A percentile compares a stretch with the other conserved stretches of the same genome.
Conservation (phyloP, 1,140 invertebrate species). For the Sycophaga agraensis region DNA sequence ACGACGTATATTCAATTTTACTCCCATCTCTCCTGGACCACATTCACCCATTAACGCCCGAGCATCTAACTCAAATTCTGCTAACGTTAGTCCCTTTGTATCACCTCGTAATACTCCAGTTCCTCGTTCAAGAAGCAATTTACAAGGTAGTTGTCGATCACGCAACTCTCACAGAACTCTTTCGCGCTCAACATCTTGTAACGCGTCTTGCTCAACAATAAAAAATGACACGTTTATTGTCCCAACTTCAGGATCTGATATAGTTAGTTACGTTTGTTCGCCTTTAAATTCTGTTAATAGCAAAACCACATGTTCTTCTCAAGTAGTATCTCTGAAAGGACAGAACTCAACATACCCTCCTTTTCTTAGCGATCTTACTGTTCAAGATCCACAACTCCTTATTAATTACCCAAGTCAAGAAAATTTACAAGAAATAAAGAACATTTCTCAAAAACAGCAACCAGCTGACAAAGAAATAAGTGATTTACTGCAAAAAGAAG, state of each 20-base stretch:
- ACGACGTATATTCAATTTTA: slow-evolving; percentile 79
- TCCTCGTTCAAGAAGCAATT: slow-evolving; percentile 58
- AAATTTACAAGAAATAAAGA: slow-evolving; percentile 52
- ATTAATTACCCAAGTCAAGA: slow-evolving; percentile 57
- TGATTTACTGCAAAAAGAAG: slow-evolving; percentile 42
- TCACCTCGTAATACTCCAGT: slow-evolving; percentile 78
- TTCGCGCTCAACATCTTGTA: slow-evolving; percentile 51
- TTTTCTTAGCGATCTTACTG: slow-evolving; percentile 43
- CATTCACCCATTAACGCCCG: slow-evolving; percentile 61
- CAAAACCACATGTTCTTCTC: slow-evolving; percentile 29
- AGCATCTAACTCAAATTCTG: slow-evolving; percentile 59
- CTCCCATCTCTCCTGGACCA: slow-evolving; percentile 76
- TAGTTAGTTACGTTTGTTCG: slow-evolving; percentile 36
- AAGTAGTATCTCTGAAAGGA: slow-evolving; percentile 31
- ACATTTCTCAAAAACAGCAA: slow-evolving; percentile 40
- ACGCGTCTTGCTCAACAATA: slow-evolving; percentile 41
- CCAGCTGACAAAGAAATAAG: slow-evolving; percentile 51
- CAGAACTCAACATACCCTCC: slow-evolving; percentile 34
- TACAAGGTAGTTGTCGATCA: slow-evolving; percentile 42
- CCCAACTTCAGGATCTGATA: slow-evolving; percentile 45
- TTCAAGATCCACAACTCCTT: slow-evolving; percentile 50
- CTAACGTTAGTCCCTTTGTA: slow-evolving; percentile 77
- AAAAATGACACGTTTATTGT: slow-evolving; percentile 50
- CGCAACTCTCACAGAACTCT: slow-evolving; percentile 42
- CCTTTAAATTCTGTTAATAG: slow-evolving; percentile 35